These are phyloP conservation scores for Hippocampus comes DNA, from an alignment of 2,113 vertebrate genomes.

Conservation along the genomic window DNA sequence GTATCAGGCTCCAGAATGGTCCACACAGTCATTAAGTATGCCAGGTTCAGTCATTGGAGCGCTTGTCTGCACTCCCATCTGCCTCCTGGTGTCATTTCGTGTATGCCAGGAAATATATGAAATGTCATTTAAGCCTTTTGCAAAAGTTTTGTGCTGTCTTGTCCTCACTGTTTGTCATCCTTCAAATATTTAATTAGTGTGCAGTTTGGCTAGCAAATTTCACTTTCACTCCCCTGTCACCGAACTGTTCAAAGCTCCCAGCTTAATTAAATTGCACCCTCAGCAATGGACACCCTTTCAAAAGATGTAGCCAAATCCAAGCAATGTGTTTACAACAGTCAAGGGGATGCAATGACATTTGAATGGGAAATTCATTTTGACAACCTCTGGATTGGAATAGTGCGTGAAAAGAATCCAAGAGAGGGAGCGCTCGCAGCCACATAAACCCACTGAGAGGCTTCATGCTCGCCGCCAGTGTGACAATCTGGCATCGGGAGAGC, in stretches of 20 bases:
- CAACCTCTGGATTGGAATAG: constrained; percentile 45
- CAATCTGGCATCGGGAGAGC: constrained; percentile 57
- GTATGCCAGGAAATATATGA: constrained; percentile 74
- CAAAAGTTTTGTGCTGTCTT: constrained; percentile 61
- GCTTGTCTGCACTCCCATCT: constrained; percentile 66
- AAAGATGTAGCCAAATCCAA: constrained; percentile 48
- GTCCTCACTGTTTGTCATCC: constrained; percentile 60
- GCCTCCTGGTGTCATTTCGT: constrained; percentile 68
- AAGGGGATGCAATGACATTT: constrained; percentile 61
- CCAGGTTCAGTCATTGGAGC: constrained; percentile 69
- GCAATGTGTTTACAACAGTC: constrained; percentile 44
- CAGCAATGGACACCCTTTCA: constrained; percentile 53
- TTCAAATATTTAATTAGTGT: constrained; percentile 65
- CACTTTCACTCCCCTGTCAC: constrained; percentile 51
- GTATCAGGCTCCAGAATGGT: constrained; percentile 66
- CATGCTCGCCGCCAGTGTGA: constrained; percentile 65
- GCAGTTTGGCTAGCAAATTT: constrained; percentile 47
- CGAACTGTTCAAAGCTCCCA: constrained; percentile 58
- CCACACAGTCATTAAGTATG: constrained; percentile 64
- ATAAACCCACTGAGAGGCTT: constrained; percentile 57
- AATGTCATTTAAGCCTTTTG: constrained; percentile 72
- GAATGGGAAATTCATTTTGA: constrained; percentile 49
- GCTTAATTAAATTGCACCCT: constrained; percentile 66
- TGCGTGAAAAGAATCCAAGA: constrained; percentile 35
- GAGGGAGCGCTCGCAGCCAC: constrained; percentile 38